Base-by-base conservation (phyloP, 2,797 vertebrate species). In the Halcyon chelicuti region DNA sequence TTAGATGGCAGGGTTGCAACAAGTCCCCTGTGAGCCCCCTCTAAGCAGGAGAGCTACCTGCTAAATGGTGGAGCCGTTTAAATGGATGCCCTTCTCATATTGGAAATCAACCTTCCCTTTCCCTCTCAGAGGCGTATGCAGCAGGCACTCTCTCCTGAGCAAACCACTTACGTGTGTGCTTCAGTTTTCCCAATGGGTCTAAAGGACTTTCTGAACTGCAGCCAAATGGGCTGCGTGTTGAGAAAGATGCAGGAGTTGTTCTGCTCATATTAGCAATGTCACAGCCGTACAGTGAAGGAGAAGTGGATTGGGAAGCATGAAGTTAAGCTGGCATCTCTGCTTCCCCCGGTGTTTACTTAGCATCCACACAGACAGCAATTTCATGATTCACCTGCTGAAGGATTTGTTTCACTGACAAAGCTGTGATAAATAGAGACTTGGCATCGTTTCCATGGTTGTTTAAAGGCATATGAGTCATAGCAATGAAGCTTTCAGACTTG, bases 321-420 rank as follows among this genome's bases (percentile, higher is more conserved):
- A 86, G 81, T 91, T 81, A 68, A 88, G 67, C n/a, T 94, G 88
- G 63, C 79, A 81, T 62, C 58, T 77, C 76, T 37, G 63, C 76
- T 81, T 73, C 70, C 25, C 62, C 62, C 42, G 40, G 9, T 91
- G 65, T 82, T 79, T 67, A 51, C 51, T 46, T 66, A 78, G 55
- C 54, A 57, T 77, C 70, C 58, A 26, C 87, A 28, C 77, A 66
- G 65, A 82, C 80, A 85, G 58, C 37, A 47, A 60, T 82, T 88
- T 68, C 60, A 60, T 93, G 91, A 97, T 93, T 97, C 95, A 96
- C 94, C 93, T 97, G 90, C 82, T 85, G 86, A 51, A 42, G 74
- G 76, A 57, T 87, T 91, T 96, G 95, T 93, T 97, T 93, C 3
- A 37, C 83, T 90, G 88, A 81, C 80, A 74, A 71, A 68, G 71